These are phyloP conservation scores for Brenthis hecate DNA, from an alignment of 2,888 invertebrate genomes.

Conservation along the genomic window DNA sequence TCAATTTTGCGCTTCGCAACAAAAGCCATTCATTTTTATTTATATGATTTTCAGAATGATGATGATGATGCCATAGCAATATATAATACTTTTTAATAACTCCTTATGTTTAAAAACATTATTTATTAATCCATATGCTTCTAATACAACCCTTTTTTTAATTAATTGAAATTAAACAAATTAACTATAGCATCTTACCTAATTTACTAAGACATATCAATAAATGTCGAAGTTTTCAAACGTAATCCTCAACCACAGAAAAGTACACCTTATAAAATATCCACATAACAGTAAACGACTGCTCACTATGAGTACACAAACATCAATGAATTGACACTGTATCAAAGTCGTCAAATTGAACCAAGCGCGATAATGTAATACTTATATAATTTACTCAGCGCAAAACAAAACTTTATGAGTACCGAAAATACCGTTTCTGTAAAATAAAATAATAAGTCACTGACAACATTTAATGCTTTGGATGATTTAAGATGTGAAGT, in stretches of 20 bases:
- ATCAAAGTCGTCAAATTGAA: conserved; percentile 47
- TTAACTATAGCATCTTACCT: conserved; percentile 8
- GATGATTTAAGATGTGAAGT: conserved; percentile 6
- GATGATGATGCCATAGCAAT: too few species aligned
- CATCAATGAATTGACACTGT: conserved; percentile 65
- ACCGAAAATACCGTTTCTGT: conserved; percentile 1
- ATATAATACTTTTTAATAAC: too few species aligned
- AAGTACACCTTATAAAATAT: conserved; percentile 32
- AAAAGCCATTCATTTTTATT: too few species aligned
- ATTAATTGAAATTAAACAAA: too few species aligned
- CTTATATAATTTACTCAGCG: not conserved
- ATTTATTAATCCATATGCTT: too few species aligned
- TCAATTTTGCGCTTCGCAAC: too few species aligned
- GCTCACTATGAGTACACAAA: conserved; percentile 52
- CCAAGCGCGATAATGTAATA: conserved; percentile 48
- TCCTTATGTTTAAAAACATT: too few species aligned
- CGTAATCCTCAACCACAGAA: conserved; percentile 7
- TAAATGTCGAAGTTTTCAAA: not conserved
- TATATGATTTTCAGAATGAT: too few species aligned
- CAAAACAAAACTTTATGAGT: conserved; percentile 6
- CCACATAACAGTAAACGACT: conserved; percentile 50
- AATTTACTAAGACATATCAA: conserved; percentile 8
- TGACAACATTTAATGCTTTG: not conserved
- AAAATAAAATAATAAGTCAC: not conserved
- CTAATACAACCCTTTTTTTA: too few species aligned